These are phyloP conservation scores for Pogonocherus hispidulus DNA, from an alignment of 2,888 invertebrate species.

Conservation along the genomic window DNA sequence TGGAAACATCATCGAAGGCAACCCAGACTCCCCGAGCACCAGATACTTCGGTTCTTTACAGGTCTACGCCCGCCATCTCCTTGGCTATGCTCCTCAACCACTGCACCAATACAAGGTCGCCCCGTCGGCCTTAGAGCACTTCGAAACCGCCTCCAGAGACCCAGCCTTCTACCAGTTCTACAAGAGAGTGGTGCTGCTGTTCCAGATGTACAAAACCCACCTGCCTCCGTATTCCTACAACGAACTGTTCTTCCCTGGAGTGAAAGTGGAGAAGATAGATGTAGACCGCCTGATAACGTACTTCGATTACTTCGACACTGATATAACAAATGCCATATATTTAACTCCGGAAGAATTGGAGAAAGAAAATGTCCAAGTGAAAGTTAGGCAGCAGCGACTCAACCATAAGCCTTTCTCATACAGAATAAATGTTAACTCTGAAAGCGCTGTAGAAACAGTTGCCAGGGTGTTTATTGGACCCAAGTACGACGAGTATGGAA, in stretches of 20 bases:
- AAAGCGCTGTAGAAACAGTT: conserved; percentile 72
- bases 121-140: conserved; percentile 78
- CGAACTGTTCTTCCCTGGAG: conserved; percentile 73
- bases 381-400: conserved; percentile 78
- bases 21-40: conserved; percentile 74
- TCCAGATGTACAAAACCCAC: conserved; percentile 73
- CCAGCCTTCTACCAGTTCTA: conserved; percentile 74
- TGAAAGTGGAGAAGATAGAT: conserved; percentile 74
- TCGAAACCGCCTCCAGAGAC: conserved; percentile 69
- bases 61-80: conserved; percentile 72
- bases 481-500: conserved; percentile 75
- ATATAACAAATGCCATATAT: conserved; percentile 73
- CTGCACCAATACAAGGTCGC: conserved; percentile 67
- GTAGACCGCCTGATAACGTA: conserved; percentile 78
- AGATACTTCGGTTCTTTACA: conserved; percentile 70
- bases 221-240: conserved; percentile 75
- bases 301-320: conserved; percentile 77
- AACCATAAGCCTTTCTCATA: conserved; percentile 79
- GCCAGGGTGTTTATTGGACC: conserved; percentile 80
- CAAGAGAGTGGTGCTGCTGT: conserved; percentile 74
- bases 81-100: conserved; percentile 68
- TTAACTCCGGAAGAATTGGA: conserved; percentile 62
- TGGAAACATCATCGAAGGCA: conserved; percentile 77
- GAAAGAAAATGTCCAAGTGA: conserved; percentile 63
- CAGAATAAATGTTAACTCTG: conserved; percentile 73